Evolutionary conservation across 2,797 vertebrate species (phyloP), one percentile per base, ranked within the genome.

Genomic region (Acipenser ruthenus): DNA sequence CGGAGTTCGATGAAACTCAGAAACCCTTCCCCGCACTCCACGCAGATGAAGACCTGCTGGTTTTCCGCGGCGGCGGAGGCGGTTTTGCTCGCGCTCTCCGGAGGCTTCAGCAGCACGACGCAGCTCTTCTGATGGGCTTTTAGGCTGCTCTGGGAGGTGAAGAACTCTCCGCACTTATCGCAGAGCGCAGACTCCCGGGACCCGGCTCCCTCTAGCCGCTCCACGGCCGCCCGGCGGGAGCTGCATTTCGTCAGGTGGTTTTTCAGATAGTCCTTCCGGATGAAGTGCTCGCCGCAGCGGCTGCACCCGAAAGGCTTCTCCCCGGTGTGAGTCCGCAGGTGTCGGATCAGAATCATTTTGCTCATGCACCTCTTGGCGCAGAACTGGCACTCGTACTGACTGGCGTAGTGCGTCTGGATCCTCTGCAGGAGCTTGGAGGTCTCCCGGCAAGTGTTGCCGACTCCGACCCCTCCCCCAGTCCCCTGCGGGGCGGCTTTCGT

Each of bases 1-100:
- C 91, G 90, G 9, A 91, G 89, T 65, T 90, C 84, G 10, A 89
- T 90, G 75, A 91, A 92, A 3, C 90, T 72, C 73, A 89, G 73
- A 78, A 92, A 92, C 1, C 76, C 78, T 1, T 80, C 82, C 77
- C 68, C 83, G 65, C 90, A 92, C 68, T 81, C 82, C 47, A 84
- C 84, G 81, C 90, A 92, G 7, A 87, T 86, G 74, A 90, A 91
- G n/a, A 81, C 84, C 69, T 84, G 7, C 83, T 18, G 74, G 68
- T 69, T 77, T 71, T 23, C 50, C 74, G 66, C 69, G 65, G 64
- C 71, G 6, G 3, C 13, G 11, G 10, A n/a, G 61, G 52, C 8
- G 72, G 23, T 56, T 13, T 58, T 13, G 47, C 52, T 49, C 55
- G 69, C 52, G 71, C 71, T 63, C 48, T 65, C 75, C 10, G 63